Percentiles rank a stretch among this genome's conserved stretches.
These are phyloP conservation scores for Seriola rivoliana DNA, from an alignment of 2,113 vertebrate genomes.

Conservation along the genomic window DNA sequence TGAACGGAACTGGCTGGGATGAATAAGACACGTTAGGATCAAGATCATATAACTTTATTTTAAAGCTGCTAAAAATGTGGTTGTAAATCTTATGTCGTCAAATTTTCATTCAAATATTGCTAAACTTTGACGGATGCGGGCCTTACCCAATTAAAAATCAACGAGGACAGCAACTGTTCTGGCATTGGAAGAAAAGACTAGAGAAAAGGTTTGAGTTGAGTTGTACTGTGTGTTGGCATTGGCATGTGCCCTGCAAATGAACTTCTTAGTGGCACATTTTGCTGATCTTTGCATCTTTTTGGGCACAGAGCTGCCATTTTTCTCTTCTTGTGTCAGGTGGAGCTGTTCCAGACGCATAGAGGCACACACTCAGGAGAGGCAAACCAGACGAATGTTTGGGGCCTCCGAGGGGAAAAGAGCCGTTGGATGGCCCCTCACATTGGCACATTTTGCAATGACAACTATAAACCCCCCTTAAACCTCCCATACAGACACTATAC, in stretches of 20 bases:
- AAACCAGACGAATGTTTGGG: too few species aligned
- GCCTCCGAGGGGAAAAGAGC: too few species aligned
- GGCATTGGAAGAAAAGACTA: neutral
- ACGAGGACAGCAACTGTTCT: too few species aligned
- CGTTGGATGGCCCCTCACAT: too few species aligned
- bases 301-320: neutral
- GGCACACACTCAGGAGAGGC: too few species aligned
- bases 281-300: neutral
- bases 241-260: constrained; percentile 20
- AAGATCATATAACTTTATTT: neutral
- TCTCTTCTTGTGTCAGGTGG: neutral
- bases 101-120: neutral
- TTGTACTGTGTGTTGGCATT: neutral
- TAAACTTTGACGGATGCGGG: neutral
- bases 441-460: too few species aligned
- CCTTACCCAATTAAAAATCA: too few species aligned
- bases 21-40: neutral
- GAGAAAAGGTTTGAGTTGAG: neutral
- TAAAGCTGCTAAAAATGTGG: neutral
- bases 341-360: neutral
- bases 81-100: neutral
- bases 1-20: neutral
- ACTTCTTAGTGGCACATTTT: neutral
- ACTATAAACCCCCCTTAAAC: too few species aligned
- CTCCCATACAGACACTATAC: too few species aligned